Evolutionary conservation across 2,888 invertebrate genomes (phyloP), one percentile per base, ranked within the genome.

Genomic region (Bimastos eiseni): DNA sequence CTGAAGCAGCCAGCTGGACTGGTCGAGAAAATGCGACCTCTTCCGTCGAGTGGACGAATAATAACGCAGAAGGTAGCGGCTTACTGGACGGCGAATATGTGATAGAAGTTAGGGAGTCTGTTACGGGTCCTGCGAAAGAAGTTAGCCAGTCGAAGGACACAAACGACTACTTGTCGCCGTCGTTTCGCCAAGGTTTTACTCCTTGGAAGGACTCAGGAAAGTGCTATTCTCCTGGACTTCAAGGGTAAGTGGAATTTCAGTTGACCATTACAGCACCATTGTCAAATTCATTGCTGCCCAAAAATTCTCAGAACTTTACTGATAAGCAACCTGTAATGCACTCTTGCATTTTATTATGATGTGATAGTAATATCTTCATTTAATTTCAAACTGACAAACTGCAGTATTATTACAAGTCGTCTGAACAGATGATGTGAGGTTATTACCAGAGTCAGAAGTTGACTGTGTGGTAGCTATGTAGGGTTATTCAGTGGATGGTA

Each of bases 181-280:
- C 44, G 24, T 41, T 37, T 36, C 44, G 30, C 30, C 70, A 89
- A 38, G 49, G 86, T 24, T 41, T 44, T 24, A 90, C 90, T 24
- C 90, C 90, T 34, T 90, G 90, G 90, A 90, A 84, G 38, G 41
- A 34, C 33, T 19, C 83, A 33, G 90, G 86, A 84, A 90, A 88
- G 30, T 84, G 86, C 88, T 90, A 90, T 36, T 88, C 86, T 24
- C 44, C 83, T 44, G 90, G 90, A 36, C 84, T 91, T 38, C 30
- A 86, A 11, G 91, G 91, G 91, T 91, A n/a, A 88, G 86, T 44
- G 24, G 33, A n/a, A 21, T 88, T 83, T 89, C 33, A 55, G 36
- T 34, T 55, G 1, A 55, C 55, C 33, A 89, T 89, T 30, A 24
- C 24, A 33, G 24, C 21, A 49, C 49, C 17, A 70, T n/a, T 70